Conservation (phyloP, 2,888 invertebrate genomes). For the Amphipyra tragopoginis region DNA sequence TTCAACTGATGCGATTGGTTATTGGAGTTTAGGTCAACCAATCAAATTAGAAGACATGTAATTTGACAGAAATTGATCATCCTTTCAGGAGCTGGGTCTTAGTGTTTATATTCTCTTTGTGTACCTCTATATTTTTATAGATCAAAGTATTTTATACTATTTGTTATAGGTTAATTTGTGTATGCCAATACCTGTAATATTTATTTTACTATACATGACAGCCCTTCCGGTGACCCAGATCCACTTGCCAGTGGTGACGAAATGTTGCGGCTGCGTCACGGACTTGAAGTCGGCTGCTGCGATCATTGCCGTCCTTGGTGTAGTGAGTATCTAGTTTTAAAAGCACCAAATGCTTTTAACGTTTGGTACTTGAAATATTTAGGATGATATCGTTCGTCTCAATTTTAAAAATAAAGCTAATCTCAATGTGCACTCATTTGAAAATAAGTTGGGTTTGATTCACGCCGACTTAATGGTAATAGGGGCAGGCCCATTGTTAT, state of each 20-base stretch:
- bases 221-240: not conserved
- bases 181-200: not conserved
- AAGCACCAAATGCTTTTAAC: slow-evolving; percentile 19
- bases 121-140: not conserved
- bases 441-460: too few species aligned
- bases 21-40: too few species aligned
- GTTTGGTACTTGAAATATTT: slow-evolving; percentile 1
- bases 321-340: slow-evolving; percentile 66
- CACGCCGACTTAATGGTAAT: too few species aligned
- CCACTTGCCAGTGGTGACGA: slow-evolving; percentile 52
- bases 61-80: too few species aligned
- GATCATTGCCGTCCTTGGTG: slow-evolving; percentile 77
- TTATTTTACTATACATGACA: not conserved
- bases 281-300: slow-evolving; percentile 73
- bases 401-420: not conserved
- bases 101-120: too few species aligned
- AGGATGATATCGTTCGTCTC: slow-evolving; percentile 7
- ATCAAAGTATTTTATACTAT: not conserved
- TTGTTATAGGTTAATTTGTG: not conserved
- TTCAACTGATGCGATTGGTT: too few species aligned
- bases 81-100: too few species aligned
- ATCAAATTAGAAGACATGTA: too few species aligned
- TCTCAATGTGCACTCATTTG: too few species aligned
- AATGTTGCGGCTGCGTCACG: slow-evolving; percentile 71
- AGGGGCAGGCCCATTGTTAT: too few species aligned